Conservation (phyloP, 2,113 vertebrate species). For the Desmodus rotundus region DNA sequence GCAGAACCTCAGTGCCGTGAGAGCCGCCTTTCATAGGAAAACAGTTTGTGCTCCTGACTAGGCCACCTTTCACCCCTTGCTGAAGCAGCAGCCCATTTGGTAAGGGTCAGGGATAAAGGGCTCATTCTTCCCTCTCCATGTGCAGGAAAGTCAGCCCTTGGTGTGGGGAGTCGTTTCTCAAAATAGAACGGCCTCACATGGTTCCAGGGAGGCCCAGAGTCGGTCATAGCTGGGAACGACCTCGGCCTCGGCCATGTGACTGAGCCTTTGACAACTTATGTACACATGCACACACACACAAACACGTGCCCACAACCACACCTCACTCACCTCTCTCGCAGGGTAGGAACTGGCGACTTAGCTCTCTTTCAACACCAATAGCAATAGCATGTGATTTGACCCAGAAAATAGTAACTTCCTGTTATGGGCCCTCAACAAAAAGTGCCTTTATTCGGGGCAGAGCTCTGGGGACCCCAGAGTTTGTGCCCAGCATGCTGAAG, state of each 20-base stretch:
- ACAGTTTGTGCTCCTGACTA: constrained; percentile 78
- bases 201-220: constrained; percentile 70
- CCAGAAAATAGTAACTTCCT: constrained; percentile 90
- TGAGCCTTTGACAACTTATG: neutral
- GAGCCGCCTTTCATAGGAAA: constrained; percentile 77
- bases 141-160: constrained; percentile 65
- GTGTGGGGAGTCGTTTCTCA: constrained; percentile 64
- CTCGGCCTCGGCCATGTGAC: constrained; percentile 57
- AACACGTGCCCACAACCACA: neutral
- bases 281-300: neutral
- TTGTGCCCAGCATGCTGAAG: constrained; percentile 79
- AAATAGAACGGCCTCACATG: constrained; percentile 74
- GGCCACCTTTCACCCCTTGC: constrained; percentile 74
- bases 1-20: constrained; percentile 44
- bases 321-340: neutral
- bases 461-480: constrained; percentile 85
- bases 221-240: constrained; percentile 63
- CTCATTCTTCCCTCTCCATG: constrained; percentile 74
- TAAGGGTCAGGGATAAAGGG: constrained; percentile 74
- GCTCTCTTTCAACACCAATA: constrained; percentile 72
- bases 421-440: constrained; percentile 86
- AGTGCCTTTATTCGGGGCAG: constrained; percentile 84
- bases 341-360: constrained; percentile 51
- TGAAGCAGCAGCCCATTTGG: constrained; percentile 54
- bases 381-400: constrained; percentile 78